Evolutionary conservation across 2,888 invertebrate species (phyloP).

Genomic region (Cryptosula pallasiana): DNA sequence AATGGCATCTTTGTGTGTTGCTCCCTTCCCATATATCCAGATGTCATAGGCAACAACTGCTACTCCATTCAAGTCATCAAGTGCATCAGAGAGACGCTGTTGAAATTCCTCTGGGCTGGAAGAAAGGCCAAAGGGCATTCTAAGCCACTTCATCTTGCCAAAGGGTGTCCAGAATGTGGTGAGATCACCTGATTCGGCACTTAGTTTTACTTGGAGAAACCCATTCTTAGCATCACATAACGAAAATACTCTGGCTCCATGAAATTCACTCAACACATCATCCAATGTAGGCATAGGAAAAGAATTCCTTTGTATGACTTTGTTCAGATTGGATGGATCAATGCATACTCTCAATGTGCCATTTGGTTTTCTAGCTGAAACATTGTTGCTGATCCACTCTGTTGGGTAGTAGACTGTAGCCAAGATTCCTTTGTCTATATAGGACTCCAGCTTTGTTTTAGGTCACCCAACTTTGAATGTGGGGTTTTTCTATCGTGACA

Average conservation of each 20-base stretch:
- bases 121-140: constrained; percentile 25
- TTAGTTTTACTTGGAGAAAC: constrained; percentile 26
- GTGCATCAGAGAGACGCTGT: constrained; percentile 20
- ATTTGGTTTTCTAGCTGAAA: constrained; percentile 2
- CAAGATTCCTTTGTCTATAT: constrained; percentile 1
- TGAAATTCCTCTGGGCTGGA: constrained; percentile 27
- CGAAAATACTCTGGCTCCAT: constrained; percentile 26
- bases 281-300: constrained; percentile 10
- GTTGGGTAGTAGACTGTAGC: background rate
- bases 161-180: constrained; percentile 28
- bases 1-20: background rate
- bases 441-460: constrained; percentile 5
- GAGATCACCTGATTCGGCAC: constrained; percentile 20
- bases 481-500: background rate
- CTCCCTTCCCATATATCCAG: background rate
- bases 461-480: background rate
- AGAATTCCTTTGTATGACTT: background rate
- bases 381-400: background rate
- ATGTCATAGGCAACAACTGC: constrained; percentile 1
- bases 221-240: constrained; percentile 27
- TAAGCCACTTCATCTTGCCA: constrained; percentile 24
- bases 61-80: constrained; percentile 1
- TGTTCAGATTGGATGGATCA: background rate
- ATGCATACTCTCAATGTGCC: background rate
- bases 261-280: background rate